Evolutionary conservation across 2,888 invertebrate genomes (phyloP).

Genomic region (Charanyca ferruginea): DNA sequence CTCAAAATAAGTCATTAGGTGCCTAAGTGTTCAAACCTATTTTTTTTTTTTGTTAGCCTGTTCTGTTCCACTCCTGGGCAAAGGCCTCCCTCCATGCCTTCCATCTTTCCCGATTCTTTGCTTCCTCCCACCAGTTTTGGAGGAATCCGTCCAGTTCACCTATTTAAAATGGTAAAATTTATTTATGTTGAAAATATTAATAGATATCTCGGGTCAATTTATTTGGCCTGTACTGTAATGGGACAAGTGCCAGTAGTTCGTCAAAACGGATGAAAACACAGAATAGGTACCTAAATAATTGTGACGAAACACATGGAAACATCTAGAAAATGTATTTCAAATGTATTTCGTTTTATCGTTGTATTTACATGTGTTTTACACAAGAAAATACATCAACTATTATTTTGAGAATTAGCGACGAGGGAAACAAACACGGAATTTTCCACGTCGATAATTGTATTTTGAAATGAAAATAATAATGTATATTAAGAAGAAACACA

Average conservation of each 20-base stretch:
- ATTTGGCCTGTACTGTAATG: slow-evolving; percentile 62
- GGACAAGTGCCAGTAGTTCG: slow-evolving; percentile 79
- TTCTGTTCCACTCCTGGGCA: no score
- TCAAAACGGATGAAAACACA: slow-evolving; percentile 69
- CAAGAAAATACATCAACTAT: slow-evolving; percentile 14
- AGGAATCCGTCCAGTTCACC: no score
- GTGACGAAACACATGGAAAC: slow-evolving; percentile 76
- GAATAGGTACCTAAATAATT: slow-evolving; percentile 61
- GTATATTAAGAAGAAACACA: no score
- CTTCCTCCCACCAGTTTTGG: no score
- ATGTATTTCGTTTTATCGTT: slow-evolving; percentile 22
- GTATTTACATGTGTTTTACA: slow-evolving; percentile 10
- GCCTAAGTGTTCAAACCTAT: no score
- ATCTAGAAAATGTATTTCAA: slow-evolving; percentile 68
- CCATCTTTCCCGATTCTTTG: no score
- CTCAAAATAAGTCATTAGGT: no score
- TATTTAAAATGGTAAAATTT: background rate
- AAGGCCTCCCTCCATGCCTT: no score
- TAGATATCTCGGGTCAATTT: slow-evolving; percentile 41
- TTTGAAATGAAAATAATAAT: no score
- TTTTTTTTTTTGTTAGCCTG: no score
- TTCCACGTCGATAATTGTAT: background rate
- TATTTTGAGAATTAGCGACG: slow-evolving; percentile 17
- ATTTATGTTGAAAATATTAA: background rate
- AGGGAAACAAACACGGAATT: background rate